phyloP scores from a whole-genome alignment of 2,888 invertebrate genomes.

The Nasonovia ribisnigri region DNA sequence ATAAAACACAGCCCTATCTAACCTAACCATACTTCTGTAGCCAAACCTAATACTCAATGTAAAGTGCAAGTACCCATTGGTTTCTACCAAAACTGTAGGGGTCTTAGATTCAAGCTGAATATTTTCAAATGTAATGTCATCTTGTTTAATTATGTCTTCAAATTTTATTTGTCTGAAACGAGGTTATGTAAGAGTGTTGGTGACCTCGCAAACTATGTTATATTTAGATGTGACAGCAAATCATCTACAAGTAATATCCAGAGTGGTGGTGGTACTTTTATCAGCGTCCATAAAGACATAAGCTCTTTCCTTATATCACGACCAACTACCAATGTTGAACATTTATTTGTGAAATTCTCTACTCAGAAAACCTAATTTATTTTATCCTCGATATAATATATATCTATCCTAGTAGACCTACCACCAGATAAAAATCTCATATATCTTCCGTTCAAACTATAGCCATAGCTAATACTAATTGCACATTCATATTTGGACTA shows the following conservation, averaged over 20 bases:
- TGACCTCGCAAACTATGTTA: background rate
- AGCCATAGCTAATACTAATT: background rate
- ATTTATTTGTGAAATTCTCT: background rate
- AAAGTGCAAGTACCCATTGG: no score
- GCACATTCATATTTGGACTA: background rate
- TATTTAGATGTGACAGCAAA: slow-evolving; percentile 24
- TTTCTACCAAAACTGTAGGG: no score
- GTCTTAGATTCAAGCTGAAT: background rate
- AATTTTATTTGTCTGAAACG: no score
- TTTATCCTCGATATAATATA: background rate
- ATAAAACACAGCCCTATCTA: no score
- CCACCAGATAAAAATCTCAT: background rate
- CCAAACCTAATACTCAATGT: background rate
- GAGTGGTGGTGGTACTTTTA: background rate
- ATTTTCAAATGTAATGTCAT: background rate
- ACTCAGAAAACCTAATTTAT: background rate
- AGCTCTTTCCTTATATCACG: background rate
- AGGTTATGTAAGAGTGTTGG: background rate
- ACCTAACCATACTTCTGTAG: background rate
- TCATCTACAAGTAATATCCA: background rate
- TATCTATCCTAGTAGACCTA: background rate
- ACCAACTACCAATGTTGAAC: background rate
- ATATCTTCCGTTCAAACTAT: background rate
- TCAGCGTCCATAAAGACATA: background rate
- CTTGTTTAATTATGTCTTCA: background rate